These are phyloP conservation scores for Brachyptera putata DNA, from an alignment of 2,888 invertebrate genomes.

Conservation along the genomic window DNA sequence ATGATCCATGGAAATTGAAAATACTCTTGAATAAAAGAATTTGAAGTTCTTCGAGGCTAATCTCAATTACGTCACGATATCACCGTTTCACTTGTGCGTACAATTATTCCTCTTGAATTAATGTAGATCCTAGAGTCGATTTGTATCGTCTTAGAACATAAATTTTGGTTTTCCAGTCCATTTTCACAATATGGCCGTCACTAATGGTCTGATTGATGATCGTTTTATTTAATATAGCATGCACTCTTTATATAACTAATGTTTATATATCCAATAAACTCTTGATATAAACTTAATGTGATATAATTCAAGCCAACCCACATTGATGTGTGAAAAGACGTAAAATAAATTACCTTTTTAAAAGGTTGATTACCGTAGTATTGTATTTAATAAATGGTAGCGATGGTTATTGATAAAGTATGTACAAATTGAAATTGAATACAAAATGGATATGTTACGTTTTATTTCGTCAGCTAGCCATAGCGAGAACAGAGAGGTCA, in stretches of 20 bases:
- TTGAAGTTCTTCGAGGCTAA: too few relatives aligned
- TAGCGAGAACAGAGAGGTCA: background rate
- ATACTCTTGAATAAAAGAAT: too few relatives aligned
- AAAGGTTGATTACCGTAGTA: too few relatives aligned
- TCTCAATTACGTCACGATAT: too few relatives aligned
- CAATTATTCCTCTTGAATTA: too few relatives aligned
- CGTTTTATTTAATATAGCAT: too few relatives aligned
- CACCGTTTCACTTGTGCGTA: too few relatives aligned
- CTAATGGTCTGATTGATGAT: too few relatives aligned
- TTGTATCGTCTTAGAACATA: background rate
- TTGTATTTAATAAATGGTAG: conserved; percentile 1
- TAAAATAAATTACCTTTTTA: background rate
- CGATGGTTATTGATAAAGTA: background rate
- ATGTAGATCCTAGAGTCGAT: too few relatives aligned
- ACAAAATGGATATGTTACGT: background rate
- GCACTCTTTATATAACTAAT: too few relatives aligned
- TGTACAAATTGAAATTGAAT: background rate
- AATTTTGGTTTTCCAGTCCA: background rate
- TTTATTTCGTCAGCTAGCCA: background rate
- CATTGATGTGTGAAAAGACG: background rate
- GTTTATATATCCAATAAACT: conserved; percentile 1
- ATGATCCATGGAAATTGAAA: background rate
- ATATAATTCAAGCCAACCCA: too few relatives aligned
- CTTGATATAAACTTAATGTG: conserved; percentile 13
- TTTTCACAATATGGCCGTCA: background rate